Evolutionary conservation across 2,888 invertebrate genomes (phyloP), one percentile per base, ranked within the genome.

Genomic region (Cantharis rufa): DNA sequence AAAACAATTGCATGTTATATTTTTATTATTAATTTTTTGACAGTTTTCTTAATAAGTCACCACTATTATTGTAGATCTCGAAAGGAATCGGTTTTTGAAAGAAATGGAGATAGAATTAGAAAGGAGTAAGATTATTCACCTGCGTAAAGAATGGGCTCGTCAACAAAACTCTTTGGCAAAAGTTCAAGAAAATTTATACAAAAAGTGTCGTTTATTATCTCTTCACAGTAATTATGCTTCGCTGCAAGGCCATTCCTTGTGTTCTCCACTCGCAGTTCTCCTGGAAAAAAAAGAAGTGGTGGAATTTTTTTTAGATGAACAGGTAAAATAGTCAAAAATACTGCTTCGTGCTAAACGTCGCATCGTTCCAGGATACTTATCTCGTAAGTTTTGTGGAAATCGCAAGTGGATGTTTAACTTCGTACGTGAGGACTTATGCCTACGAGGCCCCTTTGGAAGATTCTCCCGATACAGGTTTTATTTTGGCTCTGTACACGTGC

Each of bases 161-260:
- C 78, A 78, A 16, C 78, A 78, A 61, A 64, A 78, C 2, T 24
- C 24, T 0, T 32, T 78, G n/a, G 78, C 72, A 3, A 70, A 71
- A 15, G 21, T 78, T 10, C 78, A 78, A 69, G 75, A 75, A 3
- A n/a, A 5, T 27, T 63, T 72, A 13, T 70, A 21, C 18, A 27
- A 63, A 16, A 78, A 78, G 27, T 61, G 27, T 61, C 21, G 70
- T 2, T 11, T 71, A 15, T 11, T 78, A 28, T 28, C 73, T 0
- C 62, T 75, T n/a, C 75, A 78, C 21, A 71, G 72, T 27, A 69
- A 24, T 62, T 78, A 75, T 15, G 75, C 63, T 62, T 78, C 78
- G 0, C 10, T 69, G 7, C 78, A 78, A 71, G 78, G 78, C 3
- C 70, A 27, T 48, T 70, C 63, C 9, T 21, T 78, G 10, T 71